Base-by-base conservation (phyloP, 2,797 vertebrate genomes). In the Trichosurus vulpecula region DNA sequence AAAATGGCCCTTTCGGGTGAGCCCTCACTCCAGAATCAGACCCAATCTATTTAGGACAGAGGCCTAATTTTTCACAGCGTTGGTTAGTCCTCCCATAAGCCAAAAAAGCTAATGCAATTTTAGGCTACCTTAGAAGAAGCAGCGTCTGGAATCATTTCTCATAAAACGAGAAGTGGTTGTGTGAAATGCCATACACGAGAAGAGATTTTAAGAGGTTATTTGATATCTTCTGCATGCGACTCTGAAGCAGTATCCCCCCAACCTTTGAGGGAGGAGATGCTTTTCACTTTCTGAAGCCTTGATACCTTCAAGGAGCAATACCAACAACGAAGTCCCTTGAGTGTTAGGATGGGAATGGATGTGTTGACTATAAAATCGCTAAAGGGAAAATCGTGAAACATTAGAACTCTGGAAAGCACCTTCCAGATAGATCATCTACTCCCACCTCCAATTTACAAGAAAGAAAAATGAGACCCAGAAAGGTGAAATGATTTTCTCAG, bases 11-110 rank as follows among this genome's bases (percentile, higher is more conserved):
- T 81, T 25, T 10, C 2, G n/a, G 66, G 16, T 74, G 14, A 74
- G 4, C n/a, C n/a, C 19, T 6, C 16, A 66, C 35, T 1, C 66
- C 66, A 81, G 66, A 19, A 41, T 81, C n/a, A 81, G 19, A n/a
- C n/a, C 16, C 66, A 81, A 22, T 81, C 66, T 81, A 4, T 47
- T 74, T 81, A 47, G n/a, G 8, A 19, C n/a, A 81, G 66, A 81
- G 19, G 19, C 19, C n/a, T 81, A 81, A 81, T 81, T 81, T 47
- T 81, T 81, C 19, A 41, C n/a, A 10, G 9, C 90, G 96, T 94
- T 93, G 58, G 81, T 94, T 94, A 95, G 95, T 93, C 61, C 92
- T 96, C 87, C 90, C 61, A 31, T 54, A 35, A 90, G 53, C 90
- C 91, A 81, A 81, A 47, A 81, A 81, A 81, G n/a, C n/a, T 74